Conservation (phyloP, 1,140 invertebrate genomes). For the Whitmania pigra region DNA sequence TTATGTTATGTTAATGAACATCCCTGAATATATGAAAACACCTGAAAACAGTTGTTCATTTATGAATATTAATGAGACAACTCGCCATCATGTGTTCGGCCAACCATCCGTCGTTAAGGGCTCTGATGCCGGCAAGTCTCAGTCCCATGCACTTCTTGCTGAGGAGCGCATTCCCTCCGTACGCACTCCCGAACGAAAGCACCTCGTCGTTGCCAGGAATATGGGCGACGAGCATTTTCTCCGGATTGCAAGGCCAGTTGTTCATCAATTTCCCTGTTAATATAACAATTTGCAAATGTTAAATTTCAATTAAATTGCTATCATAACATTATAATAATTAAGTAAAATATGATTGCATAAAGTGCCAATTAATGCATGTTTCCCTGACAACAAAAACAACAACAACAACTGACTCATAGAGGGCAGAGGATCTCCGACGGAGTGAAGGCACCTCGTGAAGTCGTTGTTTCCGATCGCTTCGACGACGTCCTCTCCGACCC, state of each 20-base stretch:
- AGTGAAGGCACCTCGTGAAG: constrained; percentile 69
- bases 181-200: constrained; percentile 84
- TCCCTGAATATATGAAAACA: too few species aligned
- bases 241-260: constrained; percentile 93
- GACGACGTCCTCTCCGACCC: constrained; percentile 63
- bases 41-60: too few species aligned
- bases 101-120: constrained; percentile 86
- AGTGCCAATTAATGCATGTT: too few species aligned
- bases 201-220: constrained; percentile 66
- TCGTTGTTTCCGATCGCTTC: constrained; percentile 39
- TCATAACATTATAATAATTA: too few species aligned
- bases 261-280: constrained; percentile 19
- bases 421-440: constrained; percentile 58
- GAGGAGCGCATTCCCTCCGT: constrained; percentile 91
- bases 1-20: too few species aligned
- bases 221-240: constrained; percentile 48
- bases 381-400: too few species aligned
- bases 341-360: too few species aligned
- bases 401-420: constrained; percentile 26
- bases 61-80: too few species aligned
- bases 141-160: constrained; percentile 99
- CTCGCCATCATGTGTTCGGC: constrained; percentile 91
- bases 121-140: constrained; percentile 86
- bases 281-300: too few species aligned
- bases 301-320: too few species aligned